phyloP scores from a whole-genome alignment of 2,797 vertebrate genomes.

The Lateolabrax maculatus region DNA sequence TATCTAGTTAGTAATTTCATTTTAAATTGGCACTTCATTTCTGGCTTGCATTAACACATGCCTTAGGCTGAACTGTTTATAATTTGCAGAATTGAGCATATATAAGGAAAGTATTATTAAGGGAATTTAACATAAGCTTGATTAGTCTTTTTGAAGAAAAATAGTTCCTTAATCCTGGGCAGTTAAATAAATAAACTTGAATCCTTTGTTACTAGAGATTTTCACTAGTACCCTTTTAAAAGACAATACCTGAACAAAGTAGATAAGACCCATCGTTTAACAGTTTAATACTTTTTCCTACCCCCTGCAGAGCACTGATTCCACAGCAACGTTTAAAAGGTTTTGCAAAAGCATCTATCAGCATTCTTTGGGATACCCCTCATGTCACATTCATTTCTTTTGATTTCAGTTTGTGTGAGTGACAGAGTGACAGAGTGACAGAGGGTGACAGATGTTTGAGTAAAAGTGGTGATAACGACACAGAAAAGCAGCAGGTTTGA shows the following conservation, averaged over 20 bases:
- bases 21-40: constrained; percentile 6
- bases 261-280: not conserved
- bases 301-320: not conserved
- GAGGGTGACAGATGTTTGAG: constrained; percentile 38
- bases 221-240: no score
- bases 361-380: constrained; percentile 36
- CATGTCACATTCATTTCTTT: constrained; percentile 30
- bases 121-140: not conserved
- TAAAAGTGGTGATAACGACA: constrained; percentile 46
- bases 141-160: not conserved
- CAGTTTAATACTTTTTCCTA: not conserved
- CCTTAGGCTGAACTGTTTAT: not conserved
- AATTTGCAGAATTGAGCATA: not conserved
- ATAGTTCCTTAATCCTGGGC: not conserved
- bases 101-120: not conserved
- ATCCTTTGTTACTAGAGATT: no score
- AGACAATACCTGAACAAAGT: not conserved
- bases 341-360: not conserved
- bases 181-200: not conserved
- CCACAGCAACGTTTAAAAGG: not conserved
- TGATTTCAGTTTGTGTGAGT: constrained; percentile 56
- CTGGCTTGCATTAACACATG: not conserved
- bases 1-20: not conserved
- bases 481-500: constrained; percentile 42
- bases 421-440: constrained; percentile 31